These are phyloP conservation scores for Sphinx pinastri DNA, from an alignment of 2,888 invertebrate species.

Conservation along the genomic window DNA sequence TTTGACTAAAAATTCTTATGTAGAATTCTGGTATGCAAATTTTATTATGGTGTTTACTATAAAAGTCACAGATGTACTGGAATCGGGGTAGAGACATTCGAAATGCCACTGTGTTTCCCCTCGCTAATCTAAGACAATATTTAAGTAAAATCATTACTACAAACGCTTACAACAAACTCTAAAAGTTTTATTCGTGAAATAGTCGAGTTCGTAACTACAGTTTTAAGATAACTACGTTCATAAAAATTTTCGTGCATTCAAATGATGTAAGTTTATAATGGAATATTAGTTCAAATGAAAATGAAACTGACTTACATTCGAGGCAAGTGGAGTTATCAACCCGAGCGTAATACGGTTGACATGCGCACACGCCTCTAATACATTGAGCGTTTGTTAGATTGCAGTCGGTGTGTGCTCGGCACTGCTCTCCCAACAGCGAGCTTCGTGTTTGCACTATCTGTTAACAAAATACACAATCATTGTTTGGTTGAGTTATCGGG, in stretches of 20 bases:
- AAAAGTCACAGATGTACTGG: too few species aligned
- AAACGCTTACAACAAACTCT: too few species aligned
- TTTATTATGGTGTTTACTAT: too few species aligned
- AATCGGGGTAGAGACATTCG: too few species aligned
- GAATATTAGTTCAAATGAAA: conserved; percentile 17
- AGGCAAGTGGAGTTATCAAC: conserved; percentile 91
- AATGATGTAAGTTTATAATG: neutral
- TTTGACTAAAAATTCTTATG: too few species aligned
- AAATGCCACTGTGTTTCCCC: too few species aligned
- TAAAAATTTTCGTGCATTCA: neutral
- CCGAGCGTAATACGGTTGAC: conserved; percentile 92
- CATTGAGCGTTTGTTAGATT: conserved; percentile 86
- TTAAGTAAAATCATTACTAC: too few species aligned
- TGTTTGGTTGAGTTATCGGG: conserved; percentile 12
- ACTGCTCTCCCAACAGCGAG: conserved; percentile 84
- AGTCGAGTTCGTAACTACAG: neutral
- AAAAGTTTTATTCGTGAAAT: neutral
- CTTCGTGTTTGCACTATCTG: conserved; percentile 61
- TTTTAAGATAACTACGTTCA: neutral
- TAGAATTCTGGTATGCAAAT: too few species aligned
- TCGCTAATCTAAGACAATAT: too few species aligned
- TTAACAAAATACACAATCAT: conserved; percentile 38
- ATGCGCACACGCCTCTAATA: conserved; percentile 89
- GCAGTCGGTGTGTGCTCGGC: conserved; percentile 86
- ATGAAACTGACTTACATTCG: conserved; percentile 87